Evolutionary conservation across 2,888 invertebrate species (phyloP).

Genomic region (Epsilonema sp.): DNA sequence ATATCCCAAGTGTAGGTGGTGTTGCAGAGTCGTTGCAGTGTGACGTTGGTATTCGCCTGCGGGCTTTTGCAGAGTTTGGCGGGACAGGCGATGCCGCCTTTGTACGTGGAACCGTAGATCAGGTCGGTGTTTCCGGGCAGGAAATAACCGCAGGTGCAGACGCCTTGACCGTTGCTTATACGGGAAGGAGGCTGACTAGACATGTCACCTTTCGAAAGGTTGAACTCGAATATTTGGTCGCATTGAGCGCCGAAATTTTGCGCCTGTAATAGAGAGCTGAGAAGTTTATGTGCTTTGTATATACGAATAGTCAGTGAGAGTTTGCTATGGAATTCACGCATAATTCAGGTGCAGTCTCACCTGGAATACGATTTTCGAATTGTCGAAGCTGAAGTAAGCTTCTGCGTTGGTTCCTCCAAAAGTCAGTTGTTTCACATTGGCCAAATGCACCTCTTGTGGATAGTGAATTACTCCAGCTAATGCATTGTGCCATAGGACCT

Average conservation of each 20-base stretch:
- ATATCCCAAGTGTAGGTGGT: slow-evolving; percentile 23
- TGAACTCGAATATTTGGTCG: slow-evolving; percentile 24
- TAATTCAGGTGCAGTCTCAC: too few species aligned
- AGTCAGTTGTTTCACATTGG: slow-evolving; percentile 22
- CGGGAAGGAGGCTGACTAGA: too few species aligned
- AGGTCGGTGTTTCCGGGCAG: slow-evolving; percentile 17
- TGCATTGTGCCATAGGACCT: too few species aligned
- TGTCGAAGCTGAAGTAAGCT: slow-evolving; percentile 22
- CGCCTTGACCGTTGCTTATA: slow-evolving; percentile 17
- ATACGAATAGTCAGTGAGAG: too few species aligned
- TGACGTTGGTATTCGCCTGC: slow-evolving; percentile 10
- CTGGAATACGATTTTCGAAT: slow-evolving; percentile 19
- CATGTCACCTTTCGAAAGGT: too few species aligned
- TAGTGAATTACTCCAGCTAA: slow-evolving; percentile 1
- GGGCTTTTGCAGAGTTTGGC: slow-evolving; percentile 1
- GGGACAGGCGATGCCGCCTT: slow-evolving; percentile 10
- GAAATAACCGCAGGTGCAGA: slow-evolving; percentile 22
- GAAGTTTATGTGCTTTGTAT: too few species aligned
- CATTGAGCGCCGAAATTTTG: slow-evolving; percentile 19
- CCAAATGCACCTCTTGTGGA: slow-evolving; percentile 14
- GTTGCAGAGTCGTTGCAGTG: slow-evolving; percentile 13
- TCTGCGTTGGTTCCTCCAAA: slow-evolving; percentile 24
- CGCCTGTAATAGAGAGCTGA: too few species aligned
- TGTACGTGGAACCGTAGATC: slow-evolving; percentile 21
- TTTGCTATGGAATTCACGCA: too few species aligned